These are phyloP conservation scores for Anolis sagrei DNA, from an alignment of 2,113 vertebrate genomes.

Conservation along the genomic window DNA sequence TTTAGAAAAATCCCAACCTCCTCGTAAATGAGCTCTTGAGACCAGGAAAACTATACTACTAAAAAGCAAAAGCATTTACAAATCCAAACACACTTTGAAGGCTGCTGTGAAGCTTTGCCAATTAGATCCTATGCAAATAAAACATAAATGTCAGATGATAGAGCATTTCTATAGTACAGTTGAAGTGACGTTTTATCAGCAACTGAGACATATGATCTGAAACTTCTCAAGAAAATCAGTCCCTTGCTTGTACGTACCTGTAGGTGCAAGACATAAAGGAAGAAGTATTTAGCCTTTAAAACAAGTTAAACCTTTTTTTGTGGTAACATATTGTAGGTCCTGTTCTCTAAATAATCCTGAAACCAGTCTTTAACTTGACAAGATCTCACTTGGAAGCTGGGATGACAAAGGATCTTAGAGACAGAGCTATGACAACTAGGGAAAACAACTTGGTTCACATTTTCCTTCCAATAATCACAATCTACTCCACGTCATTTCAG, in stretches of 20 bases:
- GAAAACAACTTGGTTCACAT: neutral
- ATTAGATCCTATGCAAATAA: conserved; percentile 4
- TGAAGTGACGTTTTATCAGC: neutral
- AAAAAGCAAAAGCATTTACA: neutral
- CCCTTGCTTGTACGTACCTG: neutral
- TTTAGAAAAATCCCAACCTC: neutral
- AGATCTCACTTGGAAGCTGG: neutral
- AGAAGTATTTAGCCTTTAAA: neutral
- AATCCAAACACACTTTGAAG: neutral
- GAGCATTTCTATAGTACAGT: conserved; percentile 11
- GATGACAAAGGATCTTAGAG: neutral
- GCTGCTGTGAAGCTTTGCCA: conserved; percentile 23
- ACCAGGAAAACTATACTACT: neutral
- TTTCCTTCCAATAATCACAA: no score
- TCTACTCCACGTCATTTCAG: neutral
- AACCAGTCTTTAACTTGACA: neutral
- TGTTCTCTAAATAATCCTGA: neutral
- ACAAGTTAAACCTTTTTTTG: neutral
- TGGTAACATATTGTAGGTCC: neutral
- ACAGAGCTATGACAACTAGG: no score
- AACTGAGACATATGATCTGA: neutral
- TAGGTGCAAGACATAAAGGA: neutral
- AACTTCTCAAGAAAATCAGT: neutral
- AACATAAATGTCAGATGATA: conserved; percentile 30
- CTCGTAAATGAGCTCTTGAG: neutral